Base-by-base conservation (phyloP, 2,888 invertebrate genomes). In the Empis livida region DNA sequence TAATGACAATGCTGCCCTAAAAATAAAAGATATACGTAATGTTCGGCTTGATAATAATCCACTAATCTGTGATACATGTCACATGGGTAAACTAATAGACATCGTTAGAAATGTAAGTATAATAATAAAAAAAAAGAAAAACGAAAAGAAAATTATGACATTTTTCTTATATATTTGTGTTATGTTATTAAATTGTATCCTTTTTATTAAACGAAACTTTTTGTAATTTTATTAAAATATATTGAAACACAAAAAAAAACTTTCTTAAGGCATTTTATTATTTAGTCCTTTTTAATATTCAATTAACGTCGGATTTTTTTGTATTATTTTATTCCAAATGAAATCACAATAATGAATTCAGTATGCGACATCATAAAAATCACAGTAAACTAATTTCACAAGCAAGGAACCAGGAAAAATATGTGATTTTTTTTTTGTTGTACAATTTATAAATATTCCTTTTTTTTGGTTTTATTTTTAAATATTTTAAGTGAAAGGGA, bases 31-130 rank as follows among this genome's bases (percentile, higher is more conserved):
- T 45, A 70, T 69, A 52, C 66, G 67, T 20, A 67, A 69, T 55
- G 67, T 69, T 44, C 56, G 63, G 10, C 60, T 70, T 52, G 70
- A 70, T 51, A 67, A 68, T 54, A 69, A 69, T 61, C 70, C 70
- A 42, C 57, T 70, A 54, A 67, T 70, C 55, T 69, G 69, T 57
- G 69, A 69, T 54, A 63, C 63, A 49, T 69, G 69, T 57, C 69
- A 68, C 55, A 67, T 70, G 68, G 69, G 69, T 14, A 65, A 66
- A 61, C 58, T 69, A 55, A 67, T 69, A 57, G 64, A 68, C 55
- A 63, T 67, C 48, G 67, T 65, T 43, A 61, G 64, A 50, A 64
- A 66, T 59, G 69, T 69, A 63, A 64, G 64, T 64, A 35, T 49
- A 23, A n/a, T n/a, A n/a, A n/a, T n/a, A n/a, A n/a, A n/a, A n/a